Evolutionary conservation across 2,113 vertebrate genomes (phyloP).

Genomic region (Lota lota): DNA sequence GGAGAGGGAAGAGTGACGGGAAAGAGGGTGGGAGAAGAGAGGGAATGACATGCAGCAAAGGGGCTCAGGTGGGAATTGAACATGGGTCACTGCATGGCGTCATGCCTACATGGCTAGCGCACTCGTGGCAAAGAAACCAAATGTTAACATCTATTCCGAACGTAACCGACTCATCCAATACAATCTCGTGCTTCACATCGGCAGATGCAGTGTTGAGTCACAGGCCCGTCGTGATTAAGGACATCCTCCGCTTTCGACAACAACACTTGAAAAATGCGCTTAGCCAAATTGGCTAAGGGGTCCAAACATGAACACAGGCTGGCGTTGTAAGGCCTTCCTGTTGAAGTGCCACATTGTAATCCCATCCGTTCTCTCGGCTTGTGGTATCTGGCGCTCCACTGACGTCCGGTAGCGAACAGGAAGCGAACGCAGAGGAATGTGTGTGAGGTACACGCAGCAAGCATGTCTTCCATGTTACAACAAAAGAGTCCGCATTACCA

Average conservation of each 20-base stretch:
- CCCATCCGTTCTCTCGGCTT: not conserved
- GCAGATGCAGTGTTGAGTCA: not conserved
- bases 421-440: constrained; percentile 43
- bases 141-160: too few relatives aligned
- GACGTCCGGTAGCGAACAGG: constrained; percentile 32
- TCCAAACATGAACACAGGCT: constrained; percentile 29
- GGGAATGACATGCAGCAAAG: too few relatives aligned
- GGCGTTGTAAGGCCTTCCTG: constrained; percentile 39
- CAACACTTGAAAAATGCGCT: constrained; percentile 10
- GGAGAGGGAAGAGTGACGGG: too few relatives aligned
- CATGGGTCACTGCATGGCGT: too few relatives aligned
- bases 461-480: not conserved
- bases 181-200: not conserved
- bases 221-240: constrained; percentile 22
- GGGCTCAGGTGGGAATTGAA: too few relatives aligned
- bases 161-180: too few relatives aligned
- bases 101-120: too few relatives aligned
- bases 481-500: constrained; percentile 19
- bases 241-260: constrained; percentile 29
- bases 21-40: too few relatives aligned
- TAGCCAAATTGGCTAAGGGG: constrained; percentile 17
- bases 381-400: constrained; percentile 21
- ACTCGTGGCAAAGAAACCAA: too few relatives aligned
- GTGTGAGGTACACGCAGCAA: constrained; percentile 19
- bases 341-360: not conserved